Evolutionary conservation across 2,113 vertebrate genomes (phyloP), one percentile per base, ranked within the genome.

Genomic region (Verasper variegatus): DNA sequence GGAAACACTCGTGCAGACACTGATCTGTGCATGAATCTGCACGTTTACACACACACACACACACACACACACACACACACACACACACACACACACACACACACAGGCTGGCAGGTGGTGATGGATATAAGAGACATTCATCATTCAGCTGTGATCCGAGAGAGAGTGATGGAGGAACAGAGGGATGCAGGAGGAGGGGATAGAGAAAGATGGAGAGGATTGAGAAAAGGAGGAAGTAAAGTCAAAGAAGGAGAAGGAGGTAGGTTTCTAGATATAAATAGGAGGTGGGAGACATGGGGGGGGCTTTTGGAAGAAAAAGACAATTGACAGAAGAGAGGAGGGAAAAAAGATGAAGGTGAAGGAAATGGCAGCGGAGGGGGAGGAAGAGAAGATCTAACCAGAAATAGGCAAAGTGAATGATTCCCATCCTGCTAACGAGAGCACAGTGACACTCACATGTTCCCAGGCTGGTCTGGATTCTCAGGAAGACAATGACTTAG

Each of bases 101-200:
- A 26, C 64, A 57, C 35, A 8, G 57, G 56, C 52, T 57, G 54
- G 23, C 65, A 42, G 72, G 65, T 17, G 51, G 60, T 12, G 75
- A 68, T 63, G 17, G 76, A 78, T 11, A 66, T 27, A 65, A 26
- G 52, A 74, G 66, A 27, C 55, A 76, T 80, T 86, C 59, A 78
- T 49, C 17, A 51, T 20, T 51, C 47, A 51, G 47, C 47, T 51
- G 47, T 18, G 47, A 51, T 51, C 18, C 14, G 47, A 51, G 17
- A 18, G 47, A 20, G 47, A 51, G 47, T 15, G 18, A 51, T 51
- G 47, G 47, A 51, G 47, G 47, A 51, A 51, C 5, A 18, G 20
- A 51, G 47, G 47, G 47, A 18, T 18, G 17, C 5, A 18, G 17
- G 18, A 18, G 47, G 47, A 49, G 47, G 2, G 47, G 47, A 18